Base-by-base conservation (phyloP, 1,140 invertebrate genomes). In the Drosophila nigromelanica region DNA sequence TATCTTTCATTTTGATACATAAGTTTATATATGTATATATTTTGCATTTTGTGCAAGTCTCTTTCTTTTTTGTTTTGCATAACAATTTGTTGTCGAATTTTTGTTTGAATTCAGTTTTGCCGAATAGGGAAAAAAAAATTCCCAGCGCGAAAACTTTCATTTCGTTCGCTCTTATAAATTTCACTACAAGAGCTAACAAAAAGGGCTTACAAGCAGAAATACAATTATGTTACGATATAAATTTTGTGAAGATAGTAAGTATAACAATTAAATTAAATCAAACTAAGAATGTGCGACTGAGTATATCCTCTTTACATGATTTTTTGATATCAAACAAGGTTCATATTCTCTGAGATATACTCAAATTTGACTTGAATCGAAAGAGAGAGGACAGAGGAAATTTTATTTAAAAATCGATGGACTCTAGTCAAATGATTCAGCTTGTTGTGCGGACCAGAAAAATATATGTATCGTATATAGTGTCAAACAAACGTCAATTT, bases 71-170 rank as follows among this genome's bases (percentile, higher is more conserved):
- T 30, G 10, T n/a, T 24, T 63, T n/a, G 52, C 52, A 55, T 55
- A 55, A 55, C 52, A 27, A 40, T 42, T 55, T 55, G n/a, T 40
- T 39, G 6, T 51, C 10, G 37, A 35, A 35, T 35, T 35, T 35
- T 60, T 43, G 24, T 52, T 51, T 47, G 39, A 21, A 52, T 45
- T 59, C 10, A 37, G 24, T 51, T 51, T 51, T 33, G 21, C 14
- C 10, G 8, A n/a, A 33, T n/a, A n/a, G 11, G n/a, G 8, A 12
- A 8, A 24, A 39, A 14, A 6, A 63, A 50, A 56, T 64, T 56
- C 42, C 42, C 50, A 63, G 18, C 43, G 12, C 14, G 15, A 30
- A 72, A 67, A 72, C 69, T 67, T 72, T 72, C 69, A 47, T 58
- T 58, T 58, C 37, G 1, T 27, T 10, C 4, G 35, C 12, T 27